Base-by-base conservation (phyloP, 2,888 invertebrate species). In the Volucella zonaria region DNA sequence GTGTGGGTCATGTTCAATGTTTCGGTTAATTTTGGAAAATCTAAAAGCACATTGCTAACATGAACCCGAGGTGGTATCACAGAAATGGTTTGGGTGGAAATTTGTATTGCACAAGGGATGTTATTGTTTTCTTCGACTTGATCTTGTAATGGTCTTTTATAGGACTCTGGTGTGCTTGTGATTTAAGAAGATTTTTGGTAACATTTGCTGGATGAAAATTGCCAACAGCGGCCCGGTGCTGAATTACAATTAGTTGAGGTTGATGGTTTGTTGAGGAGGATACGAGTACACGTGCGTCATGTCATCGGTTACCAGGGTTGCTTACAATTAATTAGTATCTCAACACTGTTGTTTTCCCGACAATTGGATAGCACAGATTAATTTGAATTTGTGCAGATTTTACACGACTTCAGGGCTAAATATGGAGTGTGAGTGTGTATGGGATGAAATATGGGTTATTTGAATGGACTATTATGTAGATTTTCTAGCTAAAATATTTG, bases 1-100 rank as follows among this genome's bases (percentile, higher is more conserved):
- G 78, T 67, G 78, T 66, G 78, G 66, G 78, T 79, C 78, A 79
- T 73, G 78, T 79, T 79, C 71, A 79, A 73, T 73, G 78, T 66
- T 66, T 38, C 54, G 59, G 71, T 73, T 79, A 79, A 79, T 79
- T 73, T 79, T 79, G 73, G 78, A 73, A 79, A 66, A 47, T 64
- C 58, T 58, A 56, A 40, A 66, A 58, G 49, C 47, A 51, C 59
- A 66, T 59, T 10, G 56, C 51, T 71, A 64, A 56, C 54, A 64
- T 47, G 49, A 49, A 47, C 43, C 49, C 45, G 43, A 49, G 23
- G 23, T 18, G 61, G 14, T 76, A 68, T 52, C 11, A 51, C 11
- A 15, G 62, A 2, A 12, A 38, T 31, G 66, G 66, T 43, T n/a
- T 10, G 54, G 15, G 31, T 47, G 11, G 31, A 38, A 31, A 56